Conservation (phyloP, 1,140 invertebrate genomes). For the Diorhabda carinulata region DNA sequence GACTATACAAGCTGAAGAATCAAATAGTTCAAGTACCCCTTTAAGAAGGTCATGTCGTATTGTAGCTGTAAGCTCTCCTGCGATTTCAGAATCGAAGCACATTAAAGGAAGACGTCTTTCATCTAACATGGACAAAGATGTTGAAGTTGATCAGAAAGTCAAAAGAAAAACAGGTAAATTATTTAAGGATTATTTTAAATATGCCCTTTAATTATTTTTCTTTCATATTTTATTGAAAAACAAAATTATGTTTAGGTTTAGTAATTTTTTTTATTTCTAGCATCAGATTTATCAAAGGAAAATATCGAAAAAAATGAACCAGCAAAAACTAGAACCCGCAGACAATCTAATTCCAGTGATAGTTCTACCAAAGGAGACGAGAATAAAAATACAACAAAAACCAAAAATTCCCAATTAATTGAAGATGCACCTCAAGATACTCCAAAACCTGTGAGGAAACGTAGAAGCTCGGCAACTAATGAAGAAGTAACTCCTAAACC, state of each 20-base stretch:
- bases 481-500: neutral
- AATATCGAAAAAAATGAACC: constrained; percentile 8
- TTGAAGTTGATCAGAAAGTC: neutral
- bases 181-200: neutral
- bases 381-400: constrained; percentile 1
- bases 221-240: neutral
- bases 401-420: neutral
- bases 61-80: constrained; percentile 10
- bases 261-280: constrained; percentile 7
- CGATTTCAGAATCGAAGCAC: neutral
- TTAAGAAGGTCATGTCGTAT: constrained; percentile 17
- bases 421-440: neutral
- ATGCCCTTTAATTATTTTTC: neutral
- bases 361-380: neutral
- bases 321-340: constrained; percentile 13
- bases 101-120: constrained; percentile 11
- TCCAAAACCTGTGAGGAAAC: neutral
- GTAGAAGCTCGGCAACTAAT: neutral
- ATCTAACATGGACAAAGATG: neutral
- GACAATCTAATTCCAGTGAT: constrained; percentile 10
- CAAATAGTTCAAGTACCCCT: neutral
- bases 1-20: constrained; percentile 12
- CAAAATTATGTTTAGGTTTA: neutral
- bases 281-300: constrained; percentile 11
- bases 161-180: constrained; percentile 17